Conservation (phyloP, 2,113 vertebrate species). For the Phalacrocorax aristotelis region DNA sequence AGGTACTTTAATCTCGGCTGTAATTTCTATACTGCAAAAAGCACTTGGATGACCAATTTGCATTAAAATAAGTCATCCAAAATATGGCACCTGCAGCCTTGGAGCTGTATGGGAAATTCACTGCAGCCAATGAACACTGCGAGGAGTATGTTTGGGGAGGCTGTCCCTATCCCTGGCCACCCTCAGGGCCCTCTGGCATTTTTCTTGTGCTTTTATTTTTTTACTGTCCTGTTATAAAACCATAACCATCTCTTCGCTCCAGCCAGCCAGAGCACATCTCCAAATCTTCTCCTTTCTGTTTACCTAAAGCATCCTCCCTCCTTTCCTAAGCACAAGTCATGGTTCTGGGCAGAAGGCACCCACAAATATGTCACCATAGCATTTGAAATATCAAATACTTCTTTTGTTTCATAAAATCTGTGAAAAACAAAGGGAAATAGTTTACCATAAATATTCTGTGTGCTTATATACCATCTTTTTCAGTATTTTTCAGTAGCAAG, state of each 20-base stretch:
- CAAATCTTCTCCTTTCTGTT: not conserved
- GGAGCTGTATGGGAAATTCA: not conserved
- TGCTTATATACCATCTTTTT: not conserved
- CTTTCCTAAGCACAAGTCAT: not conserved
- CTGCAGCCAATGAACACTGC: not conserved
- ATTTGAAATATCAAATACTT: not conserved
- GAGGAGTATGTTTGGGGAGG: not conserved
- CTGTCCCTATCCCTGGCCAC: not conserved
- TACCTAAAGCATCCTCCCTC: not conserved
- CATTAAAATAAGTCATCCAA: conserved; percentile 26
- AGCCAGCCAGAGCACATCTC: not conserved
- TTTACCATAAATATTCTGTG: not conserved
- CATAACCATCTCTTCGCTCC: not conserved
- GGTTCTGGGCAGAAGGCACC: not conserved
- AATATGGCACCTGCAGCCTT: not conserved
- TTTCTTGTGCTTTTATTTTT: not conserved
- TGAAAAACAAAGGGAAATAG: not conserved
- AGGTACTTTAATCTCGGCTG: conserved; percentile 39
- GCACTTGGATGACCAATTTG: conserved; percentile 6
- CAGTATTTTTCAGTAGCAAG: not conserved
- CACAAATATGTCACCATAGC: not conserved
- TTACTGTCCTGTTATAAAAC: not conserved
- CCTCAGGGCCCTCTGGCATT: not conserved
- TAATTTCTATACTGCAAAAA: conserved; percentile 26
- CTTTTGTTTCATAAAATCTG: not conserved